Conservation (phyloP, 2,113 vertebrate species). For the Bos indicus region DNA sequence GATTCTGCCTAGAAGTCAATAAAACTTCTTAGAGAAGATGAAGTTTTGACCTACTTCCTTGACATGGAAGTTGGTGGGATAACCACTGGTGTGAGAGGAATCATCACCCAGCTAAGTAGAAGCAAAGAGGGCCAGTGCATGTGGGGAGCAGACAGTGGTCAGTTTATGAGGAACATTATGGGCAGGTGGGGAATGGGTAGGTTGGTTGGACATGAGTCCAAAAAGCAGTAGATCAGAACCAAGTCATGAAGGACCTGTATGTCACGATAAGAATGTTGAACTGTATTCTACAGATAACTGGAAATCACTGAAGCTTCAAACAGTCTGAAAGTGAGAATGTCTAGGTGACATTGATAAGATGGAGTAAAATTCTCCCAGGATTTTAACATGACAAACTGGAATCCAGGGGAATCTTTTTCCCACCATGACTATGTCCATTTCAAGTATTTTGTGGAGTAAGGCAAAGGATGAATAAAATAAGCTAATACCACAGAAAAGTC, state of each 20-base stretch:
- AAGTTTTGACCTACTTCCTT: neutral
- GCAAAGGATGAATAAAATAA: neutral
- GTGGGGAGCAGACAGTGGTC: neutral
- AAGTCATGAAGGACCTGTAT: neutral
- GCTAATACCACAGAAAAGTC: neutral
- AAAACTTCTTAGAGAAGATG: neutral
- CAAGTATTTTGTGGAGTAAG: neutral
- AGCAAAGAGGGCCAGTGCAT: neutral
- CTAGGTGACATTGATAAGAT: neutral
- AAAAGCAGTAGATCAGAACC: neutral
- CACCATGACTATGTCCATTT: neutral
- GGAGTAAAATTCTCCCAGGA: neutral
- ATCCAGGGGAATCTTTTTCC: neutral
- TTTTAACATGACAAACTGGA: neutral
- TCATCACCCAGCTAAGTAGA: neutral
- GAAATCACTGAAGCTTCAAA: neutral
- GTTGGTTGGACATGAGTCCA: neutral
- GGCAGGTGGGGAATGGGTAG: accelerated
- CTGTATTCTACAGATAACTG: neutral
- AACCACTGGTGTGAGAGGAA: neutral
- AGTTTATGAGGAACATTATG: neutral
- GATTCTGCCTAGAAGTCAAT: neutral
- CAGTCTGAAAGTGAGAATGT: neutral
- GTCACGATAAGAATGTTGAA: neutral
- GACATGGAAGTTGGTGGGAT: neutral